Evolutionary conservation across 1,140 invertebrate species (phyloP), one percentile per base, ranked within the genome.

Genomic region (Brachionus sp.): DNA sequence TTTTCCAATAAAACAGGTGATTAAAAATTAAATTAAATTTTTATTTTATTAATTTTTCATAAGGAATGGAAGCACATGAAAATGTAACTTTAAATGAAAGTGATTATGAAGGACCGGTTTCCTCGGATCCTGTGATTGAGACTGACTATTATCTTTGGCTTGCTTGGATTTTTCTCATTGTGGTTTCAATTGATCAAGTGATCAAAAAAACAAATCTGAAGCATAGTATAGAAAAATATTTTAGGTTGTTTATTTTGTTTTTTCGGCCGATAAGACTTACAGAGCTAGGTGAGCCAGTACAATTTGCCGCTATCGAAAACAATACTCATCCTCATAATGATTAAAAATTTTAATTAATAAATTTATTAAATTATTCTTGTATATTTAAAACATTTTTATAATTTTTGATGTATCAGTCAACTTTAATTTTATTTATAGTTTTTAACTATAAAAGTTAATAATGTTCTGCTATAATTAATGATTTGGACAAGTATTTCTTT

Each of bases 1-100:
- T 91, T 98, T 19, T 44, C 57, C n/a, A 68, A 44, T 68, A 66
- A 44, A 37, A 82, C 57, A 29, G 80, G 66, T 70, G n/a, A 39
- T n/a, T 70, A 70, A 16, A 39, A n/a, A 37, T 19, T 23, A 16
- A 13, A 46, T 37, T 7, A n/a, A n/a, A n/a, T 23, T 75, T 19
- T 75, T 75, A 35, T 33, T 44, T 29, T n/a, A 16, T 19, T 70
- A 33, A 13, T 33, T 66, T 33, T 5, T 16, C 5, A 13, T 3
- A 66, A 70, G 66, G 57, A 16, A 33, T 82, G 16, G 19, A 42
- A 82, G 35, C 6, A 4, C 6, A 44, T 12, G 25, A 53, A 37
- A 35, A 16, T 37, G 37, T 82, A 10, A 66, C 9, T 3, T 1
- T 82, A 7, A 35, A 66, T 12, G 80, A 68, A 44, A 16, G 9